phyloP scores from a whole-genome alignment of 64 coral and sea anemone genomes.

The Trachythela sp. region DNA sequence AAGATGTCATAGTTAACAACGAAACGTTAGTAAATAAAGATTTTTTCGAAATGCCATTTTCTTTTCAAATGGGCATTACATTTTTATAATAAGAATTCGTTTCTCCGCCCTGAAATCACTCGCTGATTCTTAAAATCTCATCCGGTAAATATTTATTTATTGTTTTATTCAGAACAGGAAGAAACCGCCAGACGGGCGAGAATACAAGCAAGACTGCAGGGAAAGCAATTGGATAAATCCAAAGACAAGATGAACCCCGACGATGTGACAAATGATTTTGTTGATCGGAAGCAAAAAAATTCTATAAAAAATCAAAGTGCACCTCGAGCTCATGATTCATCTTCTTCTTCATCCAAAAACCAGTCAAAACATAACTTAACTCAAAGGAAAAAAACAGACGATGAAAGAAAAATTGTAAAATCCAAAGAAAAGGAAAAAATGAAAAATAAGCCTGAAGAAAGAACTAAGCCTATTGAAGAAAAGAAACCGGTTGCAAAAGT shows the following conservation, averaged over 20 bases:
- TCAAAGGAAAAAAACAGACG: neutral
- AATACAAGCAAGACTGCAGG: slow-evolving; percentile 9
- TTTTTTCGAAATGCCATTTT: too few relatives aligned
- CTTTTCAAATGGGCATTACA: too few relatives aligned
- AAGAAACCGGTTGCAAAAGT: neutral
- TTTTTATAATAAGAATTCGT: too few relatives aligned
- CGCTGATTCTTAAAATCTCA: too few relatives aligned
- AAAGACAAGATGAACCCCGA: neutral
- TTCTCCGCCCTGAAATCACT: too few relatives aligned
- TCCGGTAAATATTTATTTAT: neutral
- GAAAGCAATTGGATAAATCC: neutral
- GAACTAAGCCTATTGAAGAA: neutral
- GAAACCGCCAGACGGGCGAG: neutral
- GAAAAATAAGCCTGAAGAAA: neutral
- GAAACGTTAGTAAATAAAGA: too few relatives aligned
- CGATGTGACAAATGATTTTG: neutral
- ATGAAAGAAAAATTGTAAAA: neutral
- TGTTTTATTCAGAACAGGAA: neutral
- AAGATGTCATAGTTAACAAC: too few relatives aligned
- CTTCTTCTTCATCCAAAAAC: neutral
- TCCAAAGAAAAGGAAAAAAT: neutral
- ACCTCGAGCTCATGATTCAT: neutral
- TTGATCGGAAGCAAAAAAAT: neutral
- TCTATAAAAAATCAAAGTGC: neutral
- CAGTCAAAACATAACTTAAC: neutral